These are phyloP conservation scores for Coranthus polyacanthus DNA, from an alignment of 2,797 vertebrate genomes.

Conservation along the genomic window DNA sequence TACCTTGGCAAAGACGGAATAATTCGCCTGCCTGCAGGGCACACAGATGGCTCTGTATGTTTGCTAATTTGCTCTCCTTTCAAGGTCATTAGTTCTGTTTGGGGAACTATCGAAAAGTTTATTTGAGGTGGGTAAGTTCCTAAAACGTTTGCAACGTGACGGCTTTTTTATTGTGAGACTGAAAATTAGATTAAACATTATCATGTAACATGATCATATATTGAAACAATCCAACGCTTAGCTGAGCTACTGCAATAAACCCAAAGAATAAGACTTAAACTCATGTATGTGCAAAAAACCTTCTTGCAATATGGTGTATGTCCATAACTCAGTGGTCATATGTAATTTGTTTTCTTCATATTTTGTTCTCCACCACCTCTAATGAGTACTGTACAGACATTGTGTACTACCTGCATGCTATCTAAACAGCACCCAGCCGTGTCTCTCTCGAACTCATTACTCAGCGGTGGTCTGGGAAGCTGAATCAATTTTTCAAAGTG, in stretches of 20 bases:
- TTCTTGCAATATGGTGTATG: slow-evolving; percentile 8
- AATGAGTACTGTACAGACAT: slow-evolving; percentile 67
- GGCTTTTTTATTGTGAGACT: slow-evolving; percentile 63
- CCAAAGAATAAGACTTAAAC: neutral
- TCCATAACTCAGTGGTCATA: slow-evolving; percentile 22
- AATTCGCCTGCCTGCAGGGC: slow-evolving; percentile 86
- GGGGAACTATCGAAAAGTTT: slow-evolving; percentile 87
- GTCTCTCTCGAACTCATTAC: slow-evolving; percentile 71
- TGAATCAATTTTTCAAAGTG: slow-evolving; percentile 81
- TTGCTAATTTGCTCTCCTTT: slow-evolving; percentile 89
- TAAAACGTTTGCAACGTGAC: slow-evolving; percentile 69
- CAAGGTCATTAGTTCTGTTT: slow-evolving; percentile 90
- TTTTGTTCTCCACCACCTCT: slow-evolving; percentile 56
- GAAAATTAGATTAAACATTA: slow-evolving; percentile 39
- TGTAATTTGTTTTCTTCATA: slow-evolving; percentile 39
- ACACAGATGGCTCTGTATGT: slow-evolving; percentile 89
- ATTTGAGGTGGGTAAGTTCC: slow-evolving; percentile 85
- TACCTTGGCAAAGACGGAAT: slow-evolving; percentile 89
- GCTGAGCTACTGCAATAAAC: slow-evolving; percentile 5
- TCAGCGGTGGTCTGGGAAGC: slow-evolving; percentile 75
- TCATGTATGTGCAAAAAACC: neutral
- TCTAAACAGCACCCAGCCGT: slow-evolving; percentile 65
- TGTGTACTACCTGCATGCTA: slow-evolving; percentile 70
- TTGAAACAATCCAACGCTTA: neutral
- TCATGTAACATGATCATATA: no score